These are phyloP conservation scores for Alitta virens DNA, from an alignment of 2,888 invertebrate genomes.

Conservation along the genomic window DNA sequence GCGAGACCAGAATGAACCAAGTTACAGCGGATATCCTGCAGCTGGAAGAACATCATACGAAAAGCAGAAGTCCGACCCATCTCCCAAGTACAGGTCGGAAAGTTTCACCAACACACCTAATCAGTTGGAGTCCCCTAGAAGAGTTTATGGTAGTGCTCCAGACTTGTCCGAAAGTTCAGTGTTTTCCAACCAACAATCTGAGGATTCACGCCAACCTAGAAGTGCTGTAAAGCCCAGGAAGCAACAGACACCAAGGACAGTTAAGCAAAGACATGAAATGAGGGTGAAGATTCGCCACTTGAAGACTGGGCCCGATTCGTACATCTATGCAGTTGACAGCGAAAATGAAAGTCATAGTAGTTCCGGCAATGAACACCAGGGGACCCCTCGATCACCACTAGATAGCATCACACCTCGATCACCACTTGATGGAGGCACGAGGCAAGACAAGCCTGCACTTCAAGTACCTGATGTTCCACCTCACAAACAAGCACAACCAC, in stretches of 20 bases:
- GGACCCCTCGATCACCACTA: not conserved
- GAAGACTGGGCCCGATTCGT: conserved; percentile 15
- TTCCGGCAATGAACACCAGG: conserved; percentile 23
- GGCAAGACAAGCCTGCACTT: too few relatives aligned
- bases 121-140: conserved; percentile 39
- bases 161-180: conserved; percentile 35
- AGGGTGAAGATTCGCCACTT: conserved; percentile 13
- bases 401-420: too few relatives aligned
- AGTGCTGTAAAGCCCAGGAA: not conserved
- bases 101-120: conserved; percentile 11
- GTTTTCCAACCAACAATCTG: conserved; percentile 24
- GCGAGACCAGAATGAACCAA: too few relatives aligned
- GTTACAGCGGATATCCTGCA: too few relatives aligned
- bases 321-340: conserved; percentile 21
- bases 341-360: conserved; percentile 24
- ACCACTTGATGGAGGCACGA: too few relatives aligned
- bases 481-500: too few relatives aligned
- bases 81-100: too few relatives aligned
- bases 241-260: conserved; percentile 30
- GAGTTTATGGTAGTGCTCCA: conserved; percentile 42
- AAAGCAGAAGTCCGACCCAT: too few relatives aligned
- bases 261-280: conserved; percentile 36
- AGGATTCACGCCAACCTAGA: conserved; percentile 15
- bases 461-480: too few relatives aligned
- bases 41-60: too few relatives aligned